Base-by-base conservation (phyloP, 2,113 vertebrate species). In the Periophthalmus modestus region DNA sequence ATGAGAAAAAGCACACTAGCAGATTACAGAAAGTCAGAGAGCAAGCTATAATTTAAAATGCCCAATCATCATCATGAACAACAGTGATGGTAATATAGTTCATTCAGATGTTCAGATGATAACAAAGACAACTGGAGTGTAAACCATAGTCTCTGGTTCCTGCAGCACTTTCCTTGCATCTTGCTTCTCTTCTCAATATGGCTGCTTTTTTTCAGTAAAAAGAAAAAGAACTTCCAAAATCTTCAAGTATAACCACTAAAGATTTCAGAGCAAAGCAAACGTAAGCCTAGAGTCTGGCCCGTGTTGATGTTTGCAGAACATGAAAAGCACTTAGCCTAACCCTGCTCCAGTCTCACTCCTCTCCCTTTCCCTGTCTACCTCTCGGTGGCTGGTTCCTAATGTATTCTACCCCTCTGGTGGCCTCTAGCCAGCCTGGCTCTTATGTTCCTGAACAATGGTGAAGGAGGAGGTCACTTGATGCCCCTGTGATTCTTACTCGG, bases 391-490 rank as follows among this genome's bases (percentile, higher is more conserved):
- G 68, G 66, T 81, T 78, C 76, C 77, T 89, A 87, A 91, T 87
- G 82, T 89, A 86, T 91, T 89, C 86, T 87, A 76, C 82, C 91
- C 92, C 78, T 82, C 66, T 74, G 74, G 81, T 83, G 85, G 88
- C 90, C 90, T 90, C 87, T 33, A 74, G 89, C 81, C 84, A 89
- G 84, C 72, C 82, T 80, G 54, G 59, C 82, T 91, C 84, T 88
- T 88, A 77, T 89, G 87, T 79, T 80, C 71, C 69, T 82, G 63
- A 87, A 92, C 92, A 92, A 89, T 89, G 76, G 80, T 66, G 73
- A 88, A 79, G 85, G 82, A 91, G 86, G 87, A 90, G 90, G 89
- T 89, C 87, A 89, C 82, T 89, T 71, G 85, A 86, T 92, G 84
- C 83, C 88, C 87, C 86, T 88, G 77, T 80, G 74, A 66, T 84